phyloP scores from a whole-genome alignment of 2,797 vertebrate genomes.

The Semaprochilodus insignis region DNA sequence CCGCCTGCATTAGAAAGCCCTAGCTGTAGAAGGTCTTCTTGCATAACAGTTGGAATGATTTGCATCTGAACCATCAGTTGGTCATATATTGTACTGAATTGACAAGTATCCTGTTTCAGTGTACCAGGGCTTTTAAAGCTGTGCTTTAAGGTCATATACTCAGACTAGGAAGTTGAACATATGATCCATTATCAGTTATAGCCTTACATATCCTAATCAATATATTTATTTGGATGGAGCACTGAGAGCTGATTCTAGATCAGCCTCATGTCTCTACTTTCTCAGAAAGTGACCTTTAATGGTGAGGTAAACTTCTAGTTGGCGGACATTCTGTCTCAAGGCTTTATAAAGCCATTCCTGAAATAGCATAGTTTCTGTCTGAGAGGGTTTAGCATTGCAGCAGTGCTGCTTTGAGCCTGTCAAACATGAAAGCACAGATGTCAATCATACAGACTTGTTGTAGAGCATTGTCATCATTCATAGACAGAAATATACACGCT shows the following conservation, averaged over 20 bases:
- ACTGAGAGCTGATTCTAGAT: not conserved
- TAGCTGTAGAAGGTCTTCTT: not conserved
- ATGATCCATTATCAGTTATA: not conserved
- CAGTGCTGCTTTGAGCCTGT: not conserved
- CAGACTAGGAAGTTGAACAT: not conserved
- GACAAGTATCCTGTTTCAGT: not conserved
- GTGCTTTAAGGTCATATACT: not conserved
- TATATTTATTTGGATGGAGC: not conserved
- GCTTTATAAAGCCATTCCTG: not conserved
- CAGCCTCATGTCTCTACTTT: not conserved
- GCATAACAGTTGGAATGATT: not conserved
- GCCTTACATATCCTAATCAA: not conserved
- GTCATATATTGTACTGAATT: not conserved
- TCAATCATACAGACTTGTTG: not conserved
- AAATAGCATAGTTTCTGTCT: not conserved
- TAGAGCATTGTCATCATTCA: not conserved
- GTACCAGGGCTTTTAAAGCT: not conserved
- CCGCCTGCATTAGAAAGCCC: not conserved
- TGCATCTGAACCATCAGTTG: not conserved
- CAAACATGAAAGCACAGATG: not conserved
- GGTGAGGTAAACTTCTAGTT: not conserved
- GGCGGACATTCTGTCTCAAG: not conserved
- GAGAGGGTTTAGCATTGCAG: not conserved
- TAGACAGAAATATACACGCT: not conserved
- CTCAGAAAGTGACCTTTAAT: not conserved